These are phyloP conservation scores for Cryptus viduatorius DNA, from an alignment of 2,888 invertebrate genomes.

Conservation along the genomic window DNA sequence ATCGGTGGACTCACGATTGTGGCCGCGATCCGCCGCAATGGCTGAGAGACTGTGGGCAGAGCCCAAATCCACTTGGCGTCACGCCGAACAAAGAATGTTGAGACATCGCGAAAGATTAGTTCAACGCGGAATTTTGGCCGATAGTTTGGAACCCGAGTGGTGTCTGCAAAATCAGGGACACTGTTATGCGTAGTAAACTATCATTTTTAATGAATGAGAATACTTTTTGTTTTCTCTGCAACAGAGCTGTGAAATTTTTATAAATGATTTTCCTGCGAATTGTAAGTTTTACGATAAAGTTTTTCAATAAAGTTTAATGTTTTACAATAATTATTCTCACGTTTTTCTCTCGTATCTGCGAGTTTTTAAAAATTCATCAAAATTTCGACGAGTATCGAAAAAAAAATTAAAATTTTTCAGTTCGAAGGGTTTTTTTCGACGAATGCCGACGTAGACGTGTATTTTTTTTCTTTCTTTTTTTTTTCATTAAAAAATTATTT, in stretches of 20 bases:
- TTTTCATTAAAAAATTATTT: no score
- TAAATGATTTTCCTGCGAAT: not conserved
- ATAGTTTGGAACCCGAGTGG: constrained; percentile 93
- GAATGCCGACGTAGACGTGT: no score
- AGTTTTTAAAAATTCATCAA: no score
- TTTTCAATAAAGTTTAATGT: constrained; percentile 14
- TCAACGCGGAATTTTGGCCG: constrained; percentile 89
- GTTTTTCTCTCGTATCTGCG: no score
- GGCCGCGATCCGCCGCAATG: constrained; percentile 94
- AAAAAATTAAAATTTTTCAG: no score
- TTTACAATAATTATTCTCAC: not conserved
- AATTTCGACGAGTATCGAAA: no score
- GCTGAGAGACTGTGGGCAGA: constrained; percentile 94
- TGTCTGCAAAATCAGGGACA: constrained; percentile 92
- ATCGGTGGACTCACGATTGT: constrained; percentile 90
- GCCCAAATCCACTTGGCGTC: constrained; percentile 88
- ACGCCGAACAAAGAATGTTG: constrained; percentile 91
- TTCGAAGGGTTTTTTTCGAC: no score
- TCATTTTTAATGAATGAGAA: not conserved
- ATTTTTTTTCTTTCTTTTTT: no score
- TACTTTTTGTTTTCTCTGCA: not conserved
- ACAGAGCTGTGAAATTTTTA: not conserved
- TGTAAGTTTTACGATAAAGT: constrained; percentile 18
- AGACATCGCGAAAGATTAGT: constrained; percentile 91
- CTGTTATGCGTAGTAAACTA: constrained; percentile 84